Evolutionary conservation across 2,797 vertebrate species (phyloP), one percentile per base, ranked within the genome.

Genomic region (Etheostoma perlongum): DNA sequence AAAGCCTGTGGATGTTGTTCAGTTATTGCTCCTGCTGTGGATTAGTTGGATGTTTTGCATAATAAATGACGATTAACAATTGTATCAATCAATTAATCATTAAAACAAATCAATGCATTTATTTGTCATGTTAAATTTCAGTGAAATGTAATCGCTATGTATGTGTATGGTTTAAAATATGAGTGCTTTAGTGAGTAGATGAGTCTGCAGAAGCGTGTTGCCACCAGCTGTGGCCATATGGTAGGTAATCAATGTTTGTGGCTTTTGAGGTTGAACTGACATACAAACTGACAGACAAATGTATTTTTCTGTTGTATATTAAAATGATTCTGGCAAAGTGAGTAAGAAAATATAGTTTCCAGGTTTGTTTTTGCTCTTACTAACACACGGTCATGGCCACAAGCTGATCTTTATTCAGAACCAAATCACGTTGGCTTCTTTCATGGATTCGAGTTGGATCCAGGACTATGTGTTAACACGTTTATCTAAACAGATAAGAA

Each of bases 1-100:
- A 21, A 61, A 54, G 47, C 36, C n/a, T 25, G 12, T 2, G 30
- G 57, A 66, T 30, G 58, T 16, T 18, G 27, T 27, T 78, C 53
- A 54, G 8, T 19, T 51, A 2, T 44, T 64, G 15, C 47, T 52
- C 11, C 40, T 47, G 57, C 74, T 57, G 67, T 5, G 62, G 59
- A 67, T 57, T 13, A 70, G 49, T 46, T 48, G 33, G n/a, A 54
- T 71, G 19, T 53, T 54, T 27, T 72, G 51, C 21, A 61, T 6
- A 27, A 66, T 47, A 47, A 73, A 81, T 69, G 65, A 65, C 59
- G 60, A 23, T 44, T 59, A 60, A 70, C 65, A 55, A 12, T 46
- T 69, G 10, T 40, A 40, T 40, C 10, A 40, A 40, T 40, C 36
- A 40, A 40, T 40, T 40, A 3, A 40, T 11, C 10, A 40, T 40